Evolutionary conservation across 2,113 vertebrate genomes (phyloP).

Genomic region (Zingel zingel): DNA sequence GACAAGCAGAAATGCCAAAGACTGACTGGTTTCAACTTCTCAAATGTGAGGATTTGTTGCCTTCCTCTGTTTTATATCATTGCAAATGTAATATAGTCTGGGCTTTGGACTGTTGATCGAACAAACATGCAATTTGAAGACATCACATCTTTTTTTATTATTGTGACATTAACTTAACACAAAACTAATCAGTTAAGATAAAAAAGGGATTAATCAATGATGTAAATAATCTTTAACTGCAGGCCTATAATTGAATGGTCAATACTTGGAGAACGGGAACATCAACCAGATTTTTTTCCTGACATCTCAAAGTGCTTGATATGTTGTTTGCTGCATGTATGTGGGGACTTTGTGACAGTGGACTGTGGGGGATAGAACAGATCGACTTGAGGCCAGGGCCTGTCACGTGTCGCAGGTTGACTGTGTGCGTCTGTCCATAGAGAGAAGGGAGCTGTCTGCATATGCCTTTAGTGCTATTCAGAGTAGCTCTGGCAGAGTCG

Average conservation of each 20-base stretch:
- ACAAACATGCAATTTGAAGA: background rate
- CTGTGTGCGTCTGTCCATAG: slow-evolving; percentile 24
- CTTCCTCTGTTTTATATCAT: background rate
- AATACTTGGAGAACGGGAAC: background rate
- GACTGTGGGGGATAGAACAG: slow-evolving; percentile 34
- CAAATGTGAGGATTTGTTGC: background rate
- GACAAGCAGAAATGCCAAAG: background rate
- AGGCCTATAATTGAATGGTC: background rate
- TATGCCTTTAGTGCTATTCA: slow-evolving; percentile 48
- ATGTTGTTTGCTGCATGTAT: slow-evolving; percentile 36
- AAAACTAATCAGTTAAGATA: background rate
- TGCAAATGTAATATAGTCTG: background rate
- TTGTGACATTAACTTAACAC: background rate
- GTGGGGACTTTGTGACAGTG: slow-evolving; percentile 34
- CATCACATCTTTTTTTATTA: background rate
- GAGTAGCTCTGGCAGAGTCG: slow-evolving; percentile 48
- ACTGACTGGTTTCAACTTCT: background rate
- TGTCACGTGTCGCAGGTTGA: slow-evolving; percentile 56
- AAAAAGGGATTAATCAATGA: background rate
- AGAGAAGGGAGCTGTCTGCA: slow-evolving; percentile 51
- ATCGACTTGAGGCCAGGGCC: slow-evolving; percentile 21
- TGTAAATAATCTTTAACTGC: background rate
- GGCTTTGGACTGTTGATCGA: background rate
- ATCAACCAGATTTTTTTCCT: background rate
- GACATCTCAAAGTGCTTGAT: slow-evolving; percentile 13